Evolutionary conservation across 2,888 invertebrate genomes (phyloP).

Genomic region (Amitus sp.): DNA sequence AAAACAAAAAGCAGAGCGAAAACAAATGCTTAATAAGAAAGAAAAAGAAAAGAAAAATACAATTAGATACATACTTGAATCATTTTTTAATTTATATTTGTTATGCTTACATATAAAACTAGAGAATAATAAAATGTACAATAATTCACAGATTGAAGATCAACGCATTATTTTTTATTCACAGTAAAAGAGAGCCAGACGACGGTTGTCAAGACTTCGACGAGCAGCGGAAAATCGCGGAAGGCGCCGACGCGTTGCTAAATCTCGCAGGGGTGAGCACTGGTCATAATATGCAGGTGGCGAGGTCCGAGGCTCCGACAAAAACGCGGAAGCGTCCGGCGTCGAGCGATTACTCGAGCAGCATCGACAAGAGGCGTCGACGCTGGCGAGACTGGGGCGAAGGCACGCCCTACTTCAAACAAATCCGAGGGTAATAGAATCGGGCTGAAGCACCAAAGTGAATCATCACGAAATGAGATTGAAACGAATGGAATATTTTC

Average conservation of each 20-base stretch:
- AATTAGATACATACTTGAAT: too few species aligned
- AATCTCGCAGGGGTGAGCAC: constrained; percentile 76
- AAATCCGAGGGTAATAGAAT: constrained; percentile 57
- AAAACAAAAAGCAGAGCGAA: too few species aligned
- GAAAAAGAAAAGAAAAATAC: too few species aligned
- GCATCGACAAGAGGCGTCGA: constrained; percentile 31
- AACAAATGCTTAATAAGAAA: too few species aligned
- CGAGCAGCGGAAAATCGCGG: constrained; percentile 77
- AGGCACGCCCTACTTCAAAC: constrained; percentile 60
- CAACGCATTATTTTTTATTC: too few species aligned
- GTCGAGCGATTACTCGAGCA: constrained; percentile 51
- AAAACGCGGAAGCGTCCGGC: constrained; percentile 31
- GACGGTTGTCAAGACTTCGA: constrained; percentile 69
- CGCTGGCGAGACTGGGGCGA: constrained; percentile 63
- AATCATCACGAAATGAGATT: not conserved
- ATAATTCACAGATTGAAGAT: too few species aligned
- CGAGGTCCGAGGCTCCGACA: constrained; percentile 44
- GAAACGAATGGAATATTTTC: too few species aligned
- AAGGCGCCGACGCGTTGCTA: constrained; percentile 82
- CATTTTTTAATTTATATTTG: too few species aligned
- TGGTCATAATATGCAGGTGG: constrained; percentile 41
- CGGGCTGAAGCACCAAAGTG: constrained; percentile 24
- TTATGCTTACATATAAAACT: too few species aligned
- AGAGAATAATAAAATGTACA: too few species aligned
- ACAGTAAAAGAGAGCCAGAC: constrained; percentile 50